These are phyloP conservation scores for Gasterosteus aculeatus DNA, from an alignment of 2,113 vertebrate species.

Conservation along the genomic window DNA sequence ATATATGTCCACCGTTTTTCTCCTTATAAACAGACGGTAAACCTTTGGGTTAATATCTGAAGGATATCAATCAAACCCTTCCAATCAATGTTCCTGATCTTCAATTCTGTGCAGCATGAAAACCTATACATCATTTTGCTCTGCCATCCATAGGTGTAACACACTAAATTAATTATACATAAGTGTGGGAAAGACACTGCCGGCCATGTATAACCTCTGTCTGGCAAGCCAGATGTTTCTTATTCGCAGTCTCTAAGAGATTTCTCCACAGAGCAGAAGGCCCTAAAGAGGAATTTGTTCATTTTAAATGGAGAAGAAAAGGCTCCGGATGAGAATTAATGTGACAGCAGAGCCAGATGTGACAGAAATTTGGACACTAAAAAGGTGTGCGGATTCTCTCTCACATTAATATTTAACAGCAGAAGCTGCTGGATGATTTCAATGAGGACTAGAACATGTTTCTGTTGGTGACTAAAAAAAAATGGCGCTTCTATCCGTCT, in stretches of 20 bases:
- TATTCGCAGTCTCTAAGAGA: constrained; percentile 13
- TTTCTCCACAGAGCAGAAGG: neutral
- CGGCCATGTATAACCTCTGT: constrained; percentile 26
- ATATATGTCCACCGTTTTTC: neutral
- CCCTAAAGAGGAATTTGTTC: neutral
- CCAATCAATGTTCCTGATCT: constrained; percentile 30
- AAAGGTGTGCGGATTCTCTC: neutral
- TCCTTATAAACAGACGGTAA: neutral
- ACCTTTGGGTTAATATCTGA: constrained; percentile 13
- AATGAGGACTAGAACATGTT: neutral
- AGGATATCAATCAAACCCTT: constrained; percentile 44
- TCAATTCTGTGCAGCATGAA: constrained; percentile 3
- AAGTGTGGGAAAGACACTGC: constrained; percentile 16
- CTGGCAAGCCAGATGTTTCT: constrained; percentile 20
- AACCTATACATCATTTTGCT: constrained; percentile 23
- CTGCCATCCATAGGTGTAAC: constrained; percentile 34
- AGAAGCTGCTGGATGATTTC: neutral
- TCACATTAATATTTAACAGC: constrained; percentile 9
- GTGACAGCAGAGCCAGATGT: constrained; percentile 9
- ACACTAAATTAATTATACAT: constrained; percentile 46
- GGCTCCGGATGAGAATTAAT: constrained; percentile 14
- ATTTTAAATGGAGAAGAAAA: neutral
- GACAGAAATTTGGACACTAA: constrained; percentile 6
- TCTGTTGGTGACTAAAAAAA: constrained; percentile 8
- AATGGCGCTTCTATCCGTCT: constrained; percentile 5